phyloP scores from a whole-genome alignment of 2,888 invertebrate genomes.

The Rhodophaea formosa region DNA sequence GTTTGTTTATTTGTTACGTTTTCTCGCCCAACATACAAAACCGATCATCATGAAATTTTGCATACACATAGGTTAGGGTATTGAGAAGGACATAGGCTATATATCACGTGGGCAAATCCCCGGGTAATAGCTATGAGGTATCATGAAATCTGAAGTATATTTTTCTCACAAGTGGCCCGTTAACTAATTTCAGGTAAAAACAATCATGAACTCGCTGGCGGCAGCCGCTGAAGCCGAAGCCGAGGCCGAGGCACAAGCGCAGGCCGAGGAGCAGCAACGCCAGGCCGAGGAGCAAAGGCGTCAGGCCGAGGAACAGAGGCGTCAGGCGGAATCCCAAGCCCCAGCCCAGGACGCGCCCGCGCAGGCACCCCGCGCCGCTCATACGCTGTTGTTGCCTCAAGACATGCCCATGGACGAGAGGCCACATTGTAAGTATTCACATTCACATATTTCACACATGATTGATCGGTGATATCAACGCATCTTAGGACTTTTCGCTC shows the following conservation, averaged over 20 bases:
- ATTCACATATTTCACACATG: too few species aligned
- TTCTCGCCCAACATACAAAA: too few species aligned
- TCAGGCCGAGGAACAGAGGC: conserved; percentile 46
- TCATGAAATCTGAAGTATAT: too few species aligned
- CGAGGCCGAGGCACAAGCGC: conserved; percentile 57
- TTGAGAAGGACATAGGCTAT: too few species aligned
- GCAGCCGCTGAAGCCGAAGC: conserved; percentile 64
- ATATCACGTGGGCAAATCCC: too few species aligned
- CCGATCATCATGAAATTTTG: too few species aligned
- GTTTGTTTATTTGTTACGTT: too few species aligned
- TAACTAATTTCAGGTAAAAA: conserved; percentile 58
- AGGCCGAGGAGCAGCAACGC: conserved; percentile 40
- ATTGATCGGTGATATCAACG: too few species aligned
- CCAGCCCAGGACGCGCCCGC: conserved; percentile 50
- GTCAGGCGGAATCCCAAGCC: conserved; percentile 41
- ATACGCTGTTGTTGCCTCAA: conserved; percentile 81
- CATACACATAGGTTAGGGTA: too few species aligned
- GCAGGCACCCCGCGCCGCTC: conserved; percentile 73
- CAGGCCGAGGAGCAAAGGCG: conserved; percentile 50
- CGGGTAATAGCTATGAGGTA: too few species aligned
- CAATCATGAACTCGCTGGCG: conserved; percentile 70
- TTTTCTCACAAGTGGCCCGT: too few species aligned
- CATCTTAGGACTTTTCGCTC: too few species aligned
- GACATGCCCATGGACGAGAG: conserved; percentile 83
- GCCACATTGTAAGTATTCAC: conserved; percentile 87